phyloP scores from a whole-genome alignment of 2,888 invertebrate genomes.

The Sericinus montela region DNA sequence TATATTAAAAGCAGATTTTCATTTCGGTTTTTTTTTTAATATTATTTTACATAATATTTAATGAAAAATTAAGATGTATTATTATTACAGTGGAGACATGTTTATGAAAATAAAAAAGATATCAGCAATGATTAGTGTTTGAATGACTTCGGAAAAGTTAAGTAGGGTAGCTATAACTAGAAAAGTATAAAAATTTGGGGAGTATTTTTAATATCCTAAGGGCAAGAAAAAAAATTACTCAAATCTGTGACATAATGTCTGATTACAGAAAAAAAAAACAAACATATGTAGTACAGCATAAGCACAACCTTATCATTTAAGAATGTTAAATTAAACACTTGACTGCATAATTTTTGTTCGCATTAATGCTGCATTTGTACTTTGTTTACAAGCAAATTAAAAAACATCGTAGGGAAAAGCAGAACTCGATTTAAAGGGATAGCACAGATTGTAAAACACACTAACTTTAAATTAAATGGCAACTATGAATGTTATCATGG shows the following conservation, averaged over 20 bases:
- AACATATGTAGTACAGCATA: slow-evolving; percentile 58
- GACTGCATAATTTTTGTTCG: slow-evolving; percentile 39
- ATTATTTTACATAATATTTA: no score
- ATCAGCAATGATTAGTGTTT: no score
- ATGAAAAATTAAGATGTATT: no score
- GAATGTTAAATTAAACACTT: slow-evolving; percentile 24
- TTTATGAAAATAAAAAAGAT: background rate
- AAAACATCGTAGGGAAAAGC: slow-evolving; percentile 28
- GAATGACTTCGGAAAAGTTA: background rate
- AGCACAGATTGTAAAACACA: slow-evolving; percentile 12
- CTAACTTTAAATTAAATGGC: slow-evolving; percentile 21
- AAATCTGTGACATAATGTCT: slow-evolving; percentile 28
- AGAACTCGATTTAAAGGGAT: slow-evolving; percentile 24
- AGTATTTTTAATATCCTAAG: slow-evolving; percentile 36
- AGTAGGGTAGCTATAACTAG: no score
- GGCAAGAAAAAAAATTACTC: slow-evolving; percentile 41
- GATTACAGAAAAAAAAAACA: no score
- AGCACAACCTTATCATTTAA: slow-evolving; percentile 54
- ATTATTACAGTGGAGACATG: background rate
- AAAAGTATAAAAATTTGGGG: slow-evolving; percentile 30
- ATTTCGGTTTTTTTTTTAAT: no score
- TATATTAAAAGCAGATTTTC: no score
- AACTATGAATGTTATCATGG: slow-evolving; percentile 19
- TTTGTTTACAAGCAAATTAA: slow-evolving; percentile 54
- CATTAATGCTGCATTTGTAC: slow-evolving; percentile 59